phyloP scores from a whole-genome alignment of 2,797 vertebrate species.

The Melanotaenia parkinsoni region DNA sequence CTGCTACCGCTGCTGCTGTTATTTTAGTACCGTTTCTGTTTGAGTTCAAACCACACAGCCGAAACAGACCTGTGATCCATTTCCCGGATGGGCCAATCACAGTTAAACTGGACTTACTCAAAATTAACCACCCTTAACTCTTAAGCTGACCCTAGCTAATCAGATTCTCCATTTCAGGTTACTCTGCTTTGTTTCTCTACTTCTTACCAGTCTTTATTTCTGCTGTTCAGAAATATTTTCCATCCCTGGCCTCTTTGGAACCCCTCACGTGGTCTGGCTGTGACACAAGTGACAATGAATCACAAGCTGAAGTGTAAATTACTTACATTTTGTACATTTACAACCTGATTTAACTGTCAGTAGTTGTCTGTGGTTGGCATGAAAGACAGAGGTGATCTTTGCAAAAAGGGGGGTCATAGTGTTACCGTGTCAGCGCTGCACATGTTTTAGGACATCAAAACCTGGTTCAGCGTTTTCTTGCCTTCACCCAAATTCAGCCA shows the following conservation, averaged over 20 bases:
- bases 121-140: conserved; percentile 30
- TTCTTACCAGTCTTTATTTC: conserved; percentile 1
- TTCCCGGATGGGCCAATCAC: conserved; percentile 27
- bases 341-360: conserved; percentile 17
- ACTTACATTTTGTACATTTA: neutral
- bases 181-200: conserved; percentile 2
- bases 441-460: no score
- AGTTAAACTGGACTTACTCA: conserved; percentile 18
- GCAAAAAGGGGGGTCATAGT: no score
- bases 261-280: neutral
- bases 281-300: conserved; percentile 30
- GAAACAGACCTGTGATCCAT: conserved; percentile 38
- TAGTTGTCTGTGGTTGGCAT: conserved; percentile 23
- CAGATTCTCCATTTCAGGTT: conserved; percentile 1
- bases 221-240: conserved; percentile 16
- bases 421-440: no score
- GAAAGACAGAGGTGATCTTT: neutral
- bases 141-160: conserved; percentile 17
- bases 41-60: conserved; percentile 34
- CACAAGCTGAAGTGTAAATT: conserved; percentile 13
- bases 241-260: conserved; percentile 1
- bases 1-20: conserved; percentile 54
- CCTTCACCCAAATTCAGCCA: neutral
- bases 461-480: no score
- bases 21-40: conserved; percentile 54